phyloP scores from a whole-genome alignment of 2,797 vertebrate species.

The Pseudochirops corinnae region DNA sequence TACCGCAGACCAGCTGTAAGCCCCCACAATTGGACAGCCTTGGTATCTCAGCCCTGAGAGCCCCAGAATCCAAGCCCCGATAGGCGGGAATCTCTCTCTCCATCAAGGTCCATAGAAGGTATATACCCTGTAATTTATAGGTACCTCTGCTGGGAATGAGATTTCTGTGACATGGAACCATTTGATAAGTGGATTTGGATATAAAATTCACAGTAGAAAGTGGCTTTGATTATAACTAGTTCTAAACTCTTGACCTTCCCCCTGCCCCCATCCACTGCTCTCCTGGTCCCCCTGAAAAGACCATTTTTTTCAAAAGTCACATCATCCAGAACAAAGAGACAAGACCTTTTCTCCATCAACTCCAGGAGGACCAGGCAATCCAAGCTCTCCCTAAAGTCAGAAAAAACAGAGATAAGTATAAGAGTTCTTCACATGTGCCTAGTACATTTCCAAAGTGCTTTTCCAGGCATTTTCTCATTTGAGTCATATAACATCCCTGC shows the following conservation, averaged over 20 bases:
- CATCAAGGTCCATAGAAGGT: background rate
- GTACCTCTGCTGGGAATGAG: background rate
- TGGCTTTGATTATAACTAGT: background rate
- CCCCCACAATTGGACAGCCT: background rate
- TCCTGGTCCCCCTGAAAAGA: background rate
- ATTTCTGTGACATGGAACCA: background rate
- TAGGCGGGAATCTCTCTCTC: background rate
- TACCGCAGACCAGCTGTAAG: background rate
- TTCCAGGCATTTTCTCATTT: background rate
- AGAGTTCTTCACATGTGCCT: fast-evolving
- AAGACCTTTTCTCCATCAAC: conserved; percentile 92
- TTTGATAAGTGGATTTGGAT: background rate
- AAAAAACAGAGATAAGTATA: conserved; percentile 19
- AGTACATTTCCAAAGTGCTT: background rate
- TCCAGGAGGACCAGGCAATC: conserved; percentile 92
- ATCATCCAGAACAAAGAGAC: conserved; percentile 8
- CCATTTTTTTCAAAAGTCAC: background rate
- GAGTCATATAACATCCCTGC: fast-evolving
- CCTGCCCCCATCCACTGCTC: background rate
- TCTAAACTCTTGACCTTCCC: background rate
- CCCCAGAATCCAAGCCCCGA: background rate
- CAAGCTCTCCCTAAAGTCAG: conserved; percentile 91
- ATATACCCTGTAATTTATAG: background rate
- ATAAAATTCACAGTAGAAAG: background rate
- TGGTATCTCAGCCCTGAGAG: background rate